phyloP scores from a whole-genome alignment of 2,888 invertebrate species.

The Aphodius granarius region DNA sequence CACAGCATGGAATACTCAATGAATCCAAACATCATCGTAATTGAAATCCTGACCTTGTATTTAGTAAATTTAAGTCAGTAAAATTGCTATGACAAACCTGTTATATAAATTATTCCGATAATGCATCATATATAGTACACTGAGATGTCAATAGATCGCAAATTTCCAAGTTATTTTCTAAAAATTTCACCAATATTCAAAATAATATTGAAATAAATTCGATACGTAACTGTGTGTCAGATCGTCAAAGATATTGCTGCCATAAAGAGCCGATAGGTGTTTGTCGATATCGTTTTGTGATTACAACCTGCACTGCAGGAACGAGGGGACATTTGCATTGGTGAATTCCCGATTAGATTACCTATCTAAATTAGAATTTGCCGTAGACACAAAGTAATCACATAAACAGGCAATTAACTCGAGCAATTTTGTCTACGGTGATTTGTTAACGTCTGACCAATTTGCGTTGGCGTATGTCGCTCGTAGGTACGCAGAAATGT shows the following conservation, averaged over 20 bases:
- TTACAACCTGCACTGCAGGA: background rate
- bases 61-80: background rate
- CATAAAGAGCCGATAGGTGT: background rate
- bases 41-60: background rate
- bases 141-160: no score
- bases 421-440: background rate
- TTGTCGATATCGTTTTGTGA: background rate
- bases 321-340: background rate
- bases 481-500: no score
- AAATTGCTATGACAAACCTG: no score
- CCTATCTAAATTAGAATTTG: background rate
- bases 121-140: no score
- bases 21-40: background rate
- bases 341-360: background rate
- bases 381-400: background rate
- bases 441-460: background rate
- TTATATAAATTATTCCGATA: no score
- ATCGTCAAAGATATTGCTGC: background rate
- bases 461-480: background rate
- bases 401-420: background rate
- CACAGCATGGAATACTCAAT: background rate
- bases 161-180: no score
- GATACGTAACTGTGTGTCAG: no score
- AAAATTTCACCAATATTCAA: no score
- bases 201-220: no score